Evolutionary conservation across 2,888 invertebrate species (phyloP), one percentile per base, ranked within the genome.

Genomic region (Noctuana brunneofusca): DNA sequence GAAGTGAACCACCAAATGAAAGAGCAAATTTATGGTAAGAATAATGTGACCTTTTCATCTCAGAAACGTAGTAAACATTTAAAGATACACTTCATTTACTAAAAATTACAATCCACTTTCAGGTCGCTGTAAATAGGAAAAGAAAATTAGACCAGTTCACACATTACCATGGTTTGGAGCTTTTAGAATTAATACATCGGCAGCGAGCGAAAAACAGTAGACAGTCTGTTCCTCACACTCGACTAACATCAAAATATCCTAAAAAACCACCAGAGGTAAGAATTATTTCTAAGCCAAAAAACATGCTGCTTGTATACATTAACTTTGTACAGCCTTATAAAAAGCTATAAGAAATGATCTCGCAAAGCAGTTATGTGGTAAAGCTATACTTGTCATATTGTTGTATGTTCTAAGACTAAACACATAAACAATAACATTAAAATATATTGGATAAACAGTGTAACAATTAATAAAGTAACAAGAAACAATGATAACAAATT

Each of bases 81-180:
- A n/a, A n/a, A n/a, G n/a, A n/a, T 20, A 32, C 5, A 12, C 5
- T 32, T 35, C n/a, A n/a, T n/a, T 24, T 24, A 22, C n/a, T 8
- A 43, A 20, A 3, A 16, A 38, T 46, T 6, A 20, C 2, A 24
- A 35, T 30, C 1, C 16, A 11, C 14, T 41, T 76, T 24, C 71
- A 95, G 93, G 94, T 94, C 65, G 94, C 97, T 41, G 94, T 96
- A 20, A 97, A 97, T 89, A 94, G 97, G 43, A 97, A 97, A 84
- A 94, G 97, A 81, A 97, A 97, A 94, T 92, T 97, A 78, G 96
- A 97, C 77, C 96, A 96, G 79, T 94, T 96, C 71, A 95, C 96
- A 16, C 95, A 96, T 78, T 95, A 95, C 63, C 95, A 95, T 69
- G 96, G 96, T 57, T 88, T 97, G 75, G 95, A 96, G 79, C 92